These are phyloP conservation scores for Zoanthus solanderi DNA, from an alignment of 92 coral and sea anemone species.

Conservation along the genomic window DNA sequence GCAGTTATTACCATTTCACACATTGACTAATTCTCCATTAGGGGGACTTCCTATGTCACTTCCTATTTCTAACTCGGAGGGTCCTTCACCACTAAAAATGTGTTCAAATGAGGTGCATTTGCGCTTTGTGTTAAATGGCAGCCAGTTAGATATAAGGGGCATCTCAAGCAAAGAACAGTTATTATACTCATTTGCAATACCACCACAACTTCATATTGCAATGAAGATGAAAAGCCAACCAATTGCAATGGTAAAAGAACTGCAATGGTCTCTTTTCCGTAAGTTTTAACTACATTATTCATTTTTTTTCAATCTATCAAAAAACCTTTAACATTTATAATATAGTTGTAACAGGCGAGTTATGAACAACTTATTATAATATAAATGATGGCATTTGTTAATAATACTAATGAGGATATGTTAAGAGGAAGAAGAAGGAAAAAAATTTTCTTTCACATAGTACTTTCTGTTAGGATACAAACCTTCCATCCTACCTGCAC, in stretches of 20 bases:
- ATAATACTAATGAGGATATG: too few species aligned
- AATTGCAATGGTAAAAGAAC: background rate
- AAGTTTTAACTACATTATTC: background rate
- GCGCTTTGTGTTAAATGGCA: constrained; percentile 17
- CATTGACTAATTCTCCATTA: background rate
- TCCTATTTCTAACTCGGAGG: background rate
- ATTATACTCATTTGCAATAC: background rate
- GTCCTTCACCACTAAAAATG: background rate
- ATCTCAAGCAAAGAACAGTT: background rate
- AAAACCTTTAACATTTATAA: too few species aligned
- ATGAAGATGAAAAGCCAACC: background rate
- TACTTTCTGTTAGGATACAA: too few species aligned
- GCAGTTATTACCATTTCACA: background rate
- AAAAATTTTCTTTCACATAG: too few species aligned
- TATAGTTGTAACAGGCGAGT: too few species aligned
- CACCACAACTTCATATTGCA: background rate
- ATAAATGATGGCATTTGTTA: too few species aligned
- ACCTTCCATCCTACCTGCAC: too few species aligned
- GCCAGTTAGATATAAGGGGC: constrained; percentile 14
- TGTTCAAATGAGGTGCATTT: constrained; percentile 13
- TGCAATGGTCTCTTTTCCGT: background rate
- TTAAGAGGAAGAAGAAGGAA: too few species aligned
- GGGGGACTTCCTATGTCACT: background rate
- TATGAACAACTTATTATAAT: too few species aligned
- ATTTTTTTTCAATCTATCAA: background rate